A percentile compares a stretch with the other conserved stretches of the same genome.
Conservation (phyloP, 2,888 invertebrate species). For the Acrocyrtus sp. region DNA sequence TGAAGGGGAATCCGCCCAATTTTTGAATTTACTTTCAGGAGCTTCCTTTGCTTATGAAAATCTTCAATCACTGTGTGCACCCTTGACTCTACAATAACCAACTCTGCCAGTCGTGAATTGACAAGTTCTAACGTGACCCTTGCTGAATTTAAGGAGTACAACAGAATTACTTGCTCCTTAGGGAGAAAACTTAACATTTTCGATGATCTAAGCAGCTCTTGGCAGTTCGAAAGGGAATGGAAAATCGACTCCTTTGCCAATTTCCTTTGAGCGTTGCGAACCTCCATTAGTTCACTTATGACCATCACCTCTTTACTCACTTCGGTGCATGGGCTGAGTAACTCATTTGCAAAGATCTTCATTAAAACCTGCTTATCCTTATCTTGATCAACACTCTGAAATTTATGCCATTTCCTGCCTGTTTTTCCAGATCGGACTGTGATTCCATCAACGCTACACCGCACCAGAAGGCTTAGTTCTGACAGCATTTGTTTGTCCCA, state of each 20-base stretch:
- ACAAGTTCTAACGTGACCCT: constrained; percentile 19
- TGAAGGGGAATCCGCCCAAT: background rate
- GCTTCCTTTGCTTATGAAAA: background rate
- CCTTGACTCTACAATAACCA: background rate
- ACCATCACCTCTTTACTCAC: background rate
- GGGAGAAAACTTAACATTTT: constrained; percentile 10
- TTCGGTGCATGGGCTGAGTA: background rate
- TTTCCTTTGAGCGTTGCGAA: background rate
- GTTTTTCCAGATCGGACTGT: constrained; percentile 1
- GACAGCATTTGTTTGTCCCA: background rate
- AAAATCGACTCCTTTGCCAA: background rate
- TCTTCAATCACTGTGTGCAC: background rate
- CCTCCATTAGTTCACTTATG: constrained; percentile 7
- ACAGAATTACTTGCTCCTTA: constrained; percentile 20
- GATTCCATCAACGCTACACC: constrained; percentile 31
- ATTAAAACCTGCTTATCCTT: constrained; percentile 3
- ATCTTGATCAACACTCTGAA: constrained; percentile 17
- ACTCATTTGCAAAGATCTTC: background rate
- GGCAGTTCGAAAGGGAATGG: constrained; percentile 8
- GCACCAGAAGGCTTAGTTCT: constrained; percentile 9
- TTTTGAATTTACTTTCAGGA: background rate
- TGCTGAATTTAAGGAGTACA: constrained; percentile 22
- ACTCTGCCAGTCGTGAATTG: constrained; percentile 1
- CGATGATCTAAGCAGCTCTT: background rate
- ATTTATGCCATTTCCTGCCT: constrained; percentile 17